Conservation (phyloP, 2,888 invertebrate species). For the Plusia festucae region DNA sequence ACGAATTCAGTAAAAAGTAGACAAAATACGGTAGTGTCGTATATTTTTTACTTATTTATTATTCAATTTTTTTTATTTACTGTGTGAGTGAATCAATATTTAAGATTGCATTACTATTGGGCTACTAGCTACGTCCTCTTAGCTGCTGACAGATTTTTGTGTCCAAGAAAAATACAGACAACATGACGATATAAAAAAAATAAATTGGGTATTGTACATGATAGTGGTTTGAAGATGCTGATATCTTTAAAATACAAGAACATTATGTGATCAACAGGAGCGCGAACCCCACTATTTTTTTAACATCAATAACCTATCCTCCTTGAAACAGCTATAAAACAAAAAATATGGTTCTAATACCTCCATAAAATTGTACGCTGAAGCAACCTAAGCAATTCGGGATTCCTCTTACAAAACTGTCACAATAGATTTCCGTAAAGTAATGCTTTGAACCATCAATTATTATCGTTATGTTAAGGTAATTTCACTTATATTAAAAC, state of each 20-base stretch:
- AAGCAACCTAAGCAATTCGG: slow-evolving; percentile 27
- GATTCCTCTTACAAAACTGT: slow-evolving; percentile 32
- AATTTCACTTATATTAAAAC: slow-evolving; percentile 28
- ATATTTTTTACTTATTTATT: slow-evolving; percentile 19
- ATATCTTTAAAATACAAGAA: no score
- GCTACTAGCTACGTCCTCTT: neutral
- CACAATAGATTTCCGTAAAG: slow-evolving; percentile 47
- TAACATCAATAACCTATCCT: neutral
- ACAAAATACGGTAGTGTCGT: slow-evolving; percentile 31
- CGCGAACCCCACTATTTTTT: neutral
- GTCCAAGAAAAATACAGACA: neutral
- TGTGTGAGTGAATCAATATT: no score
- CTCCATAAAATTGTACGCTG: neutral
- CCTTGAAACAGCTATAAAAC: neutral
- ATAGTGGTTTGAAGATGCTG: no score
- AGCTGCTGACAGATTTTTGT: neutral
- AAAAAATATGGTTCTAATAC: neutral
- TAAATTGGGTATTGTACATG: no score
- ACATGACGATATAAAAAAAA: no score
- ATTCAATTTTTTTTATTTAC: no score
- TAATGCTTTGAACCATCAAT: slow-evolving; percentile 40
- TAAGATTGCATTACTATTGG: neutral
- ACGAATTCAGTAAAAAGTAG: slow-evolving; percentile 39
- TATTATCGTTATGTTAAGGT: slow-evolving; percentile 36
- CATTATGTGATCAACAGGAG: neutral